Evolutionary conservation across 1,140 invertebrate species (phyloP), one percentile per base, ranked within the genome.

Genomic region (Paramacrobiotus metropolitanus): DNA sequence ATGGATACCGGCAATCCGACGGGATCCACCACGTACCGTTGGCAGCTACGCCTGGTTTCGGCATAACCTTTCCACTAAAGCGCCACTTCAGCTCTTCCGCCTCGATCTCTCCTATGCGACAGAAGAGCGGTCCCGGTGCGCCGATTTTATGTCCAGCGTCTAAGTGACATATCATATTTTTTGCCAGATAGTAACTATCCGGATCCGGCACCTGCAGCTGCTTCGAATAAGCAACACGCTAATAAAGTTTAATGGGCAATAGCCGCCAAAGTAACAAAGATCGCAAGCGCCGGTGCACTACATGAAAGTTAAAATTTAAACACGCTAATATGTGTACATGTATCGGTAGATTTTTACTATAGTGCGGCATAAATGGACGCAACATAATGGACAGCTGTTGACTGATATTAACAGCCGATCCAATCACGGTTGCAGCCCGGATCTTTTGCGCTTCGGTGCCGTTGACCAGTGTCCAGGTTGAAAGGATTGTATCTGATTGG

Each of bases 401-500:
- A 1, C 82, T 80, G 28, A 97, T 74, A 71, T 97, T 95, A 62
- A 81, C 83, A 63, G 83, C 84, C 48, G 96, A 67, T 44, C 83
- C 86, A 64, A 94, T 82, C 2, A 95, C 82, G 1, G 86, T 86
- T 1, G 82, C 83, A 1, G 88, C 90, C 30, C 82, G 79, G 61
- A 72, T 72, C 83, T 82, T 85, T 61, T 87, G 80, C 48, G 82
- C 78, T 9, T 81, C 79, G 24, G 68, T 77, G 20, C 85, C 86
- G 71, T 97, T 98, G 0, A 94, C 77, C 64, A 91, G 77, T 2
- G 86, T 84, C 93, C 94, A 99, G 94, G 93, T 71, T 94, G 83
- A 65, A 85, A 83, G 1, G 77, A 75, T 75, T 99, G 95, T 68
- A 88, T 93, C 67, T 91, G 88, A 77, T 99, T 99, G 21, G 93